Conservation (phyloP, 1,140 invertebrate genomes). For the Himalopsyche phryganea region DNA sequence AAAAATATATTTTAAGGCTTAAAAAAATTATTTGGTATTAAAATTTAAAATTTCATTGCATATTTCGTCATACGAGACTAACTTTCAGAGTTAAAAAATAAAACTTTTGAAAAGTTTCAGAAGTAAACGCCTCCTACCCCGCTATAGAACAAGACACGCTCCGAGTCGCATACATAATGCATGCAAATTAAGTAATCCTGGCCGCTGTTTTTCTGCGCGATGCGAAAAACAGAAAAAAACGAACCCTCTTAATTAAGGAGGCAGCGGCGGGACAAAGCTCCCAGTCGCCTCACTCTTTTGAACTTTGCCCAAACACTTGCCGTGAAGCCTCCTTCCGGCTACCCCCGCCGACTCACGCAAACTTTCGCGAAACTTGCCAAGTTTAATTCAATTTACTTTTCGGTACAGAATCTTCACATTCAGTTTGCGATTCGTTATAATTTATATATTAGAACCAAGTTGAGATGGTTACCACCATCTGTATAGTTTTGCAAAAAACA, state of each 20-base stretch:
- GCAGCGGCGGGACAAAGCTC: constrained; percentile 6
- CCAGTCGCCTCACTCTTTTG: neutral
- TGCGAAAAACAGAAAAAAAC: constrained; percentile 14
- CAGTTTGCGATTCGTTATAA: constrained; percentile 24
- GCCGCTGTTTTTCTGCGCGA: constrained; percentile 13
- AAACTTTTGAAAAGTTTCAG: no score
- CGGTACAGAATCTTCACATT: constrained; percentile 24
- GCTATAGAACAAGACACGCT: neutral
- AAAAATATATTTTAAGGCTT: no score
- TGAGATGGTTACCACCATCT: constrained; percentile 5
- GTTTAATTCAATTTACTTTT: constrained; percentile 34
- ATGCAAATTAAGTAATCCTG: constrained; percentile 30
- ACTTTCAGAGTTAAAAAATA: no score
- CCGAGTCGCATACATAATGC: constrained; percentile 14
- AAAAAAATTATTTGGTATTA: no score
- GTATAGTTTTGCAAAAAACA: neutral
- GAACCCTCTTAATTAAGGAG: constrained; percentile 26
- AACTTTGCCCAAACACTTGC: constrained; percentile 21
- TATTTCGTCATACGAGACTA: no score
- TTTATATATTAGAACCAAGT: constrained; percentile 6
- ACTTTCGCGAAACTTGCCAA: constrained; percentile 23
- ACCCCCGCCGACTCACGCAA: neutral
- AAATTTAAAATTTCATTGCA: no score
- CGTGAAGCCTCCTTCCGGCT: neutral
- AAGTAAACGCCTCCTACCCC: no score